Conservation (phyloP, 2,113 vertebrate genomes). For the Cololabis saira region DNA sequence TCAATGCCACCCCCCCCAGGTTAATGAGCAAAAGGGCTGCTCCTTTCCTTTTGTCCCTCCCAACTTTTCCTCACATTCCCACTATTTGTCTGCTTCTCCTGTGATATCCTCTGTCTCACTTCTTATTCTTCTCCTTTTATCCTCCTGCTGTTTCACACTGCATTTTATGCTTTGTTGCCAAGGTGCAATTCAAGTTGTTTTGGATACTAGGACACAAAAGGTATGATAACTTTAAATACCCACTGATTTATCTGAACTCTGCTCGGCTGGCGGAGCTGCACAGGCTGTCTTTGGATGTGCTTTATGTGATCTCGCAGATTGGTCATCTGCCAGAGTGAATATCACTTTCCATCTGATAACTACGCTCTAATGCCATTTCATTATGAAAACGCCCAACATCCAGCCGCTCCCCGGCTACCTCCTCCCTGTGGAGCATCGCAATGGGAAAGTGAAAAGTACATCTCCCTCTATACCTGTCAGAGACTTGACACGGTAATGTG, state of each 20-base stretch:
- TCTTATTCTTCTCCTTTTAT: conserved; percentile 20
- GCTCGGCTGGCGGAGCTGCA: conserved; percentile 7
- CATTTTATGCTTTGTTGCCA: conserved; percentile 64
- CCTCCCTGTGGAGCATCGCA: conserved; percentile 42
- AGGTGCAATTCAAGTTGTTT: conserved; percentile 68
- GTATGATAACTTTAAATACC: conserved; percentile 44
- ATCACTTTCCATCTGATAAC: conserved; percentile 66
- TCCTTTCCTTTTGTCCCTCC: conserved; percentile 48
- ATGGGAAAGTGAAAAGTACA: conserved; percentile 45
- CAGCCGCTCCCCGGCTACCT: not conserved
- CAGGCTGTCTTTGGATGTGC: conserved; percentile 46
- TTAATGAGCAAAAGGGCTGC: conserved; percentile 69
- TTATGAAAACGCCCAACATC: conserved; percentile 42
- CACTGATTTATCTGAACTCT: conserved; percentile 34
- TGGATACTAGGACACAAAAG: conserved; percentile 61
- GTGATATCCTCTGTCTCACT: conserved; percentile 23
- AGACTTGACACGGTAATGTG: conserved; percentile 50
- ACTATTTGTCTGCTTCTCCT: conserved; percentile 46
- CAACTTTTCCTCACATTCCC: conserved; percentile 52
- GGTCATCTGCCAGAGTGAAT: conserved; percentile 60
- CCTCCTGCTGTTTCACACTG: conserved; percentile 48
- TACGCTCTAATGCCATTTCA: conserved; percentile 63
- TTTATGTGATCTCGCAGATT: conserved; percentile 53
- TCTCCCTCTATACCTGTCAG: conserved; percentile 60
- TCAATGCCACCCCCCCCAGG: conserved; percentile 35